Evolutionary conservation across 2,888 invertebrate genomes (phyloP).

Genomic region (Blastobasis lacticolella): DNA sequence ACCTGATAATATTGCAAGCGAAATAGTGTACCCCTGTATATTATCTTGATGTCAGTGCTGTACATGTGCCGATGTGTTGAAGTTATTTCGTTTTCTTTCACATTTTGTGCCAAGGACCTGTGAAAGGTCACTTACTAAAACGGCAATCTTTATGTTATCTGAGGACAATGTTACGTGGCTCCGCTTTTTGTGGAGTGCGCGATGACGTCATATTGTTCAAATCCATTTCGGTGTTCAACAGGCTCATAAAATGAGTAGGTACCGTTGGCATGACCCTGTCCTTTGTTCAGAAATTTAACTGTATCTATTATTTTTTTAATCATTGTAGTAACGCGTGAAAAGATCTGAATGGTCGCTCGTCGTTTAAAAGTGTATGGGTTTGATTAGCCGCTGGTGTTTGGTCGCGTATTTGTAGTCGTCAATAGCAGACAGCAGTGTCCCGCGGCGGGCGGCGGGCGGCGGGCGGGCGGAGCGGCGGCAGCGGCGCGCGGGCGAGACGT

Average conservation of each 20-base stretch:
- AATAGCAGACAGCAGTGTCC: conserved; percentile 13
- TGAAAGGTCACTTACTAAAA: conserved; percentile 64
- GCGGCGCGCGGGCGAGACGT: conserved; percentile 61
- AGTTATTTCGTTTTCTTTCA: conserved; percentile 43
- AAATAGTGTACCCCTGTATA: conserved; percentile 8
- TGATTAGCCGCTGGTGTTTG: too few relatives aligned
- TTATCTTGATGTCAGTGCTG: conserved; percentile 9
- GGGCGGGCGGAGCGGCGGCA: conserved; percentile 16
- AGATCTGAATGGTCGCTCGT: too few relatives aligned
- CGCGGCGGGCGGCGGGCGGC: conserved; percentile 21
- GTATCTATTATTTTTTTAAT: too few relatives aligned
- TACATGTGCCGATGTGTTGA: conserved; percentile 35
- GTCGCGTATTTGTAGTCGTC: conserved; percentile 2
- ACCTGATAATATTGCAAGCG: too few relatives aligned
- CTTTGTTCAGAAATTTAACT: conserved; percentile 7
- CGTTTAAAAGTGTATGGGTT: too few relatives aligned
- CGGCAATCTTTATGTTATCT: conserved; percentile 70
- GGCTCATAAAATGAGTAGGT: background rate
- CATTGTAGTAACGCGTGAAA: too few relatives aligned
- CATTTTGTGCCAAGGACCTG: conserved; percentile 52
- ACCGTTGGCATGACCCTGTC: conserved; percentile 18
- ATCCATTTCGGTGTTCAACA: conserved; percentile 14
- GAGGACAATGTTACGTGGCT: conserved; percentile 39
- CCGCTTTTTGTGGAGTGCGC: conserved; percentile 34
- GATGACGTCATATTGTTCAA: conserved; percentile 31